These are phyloP conservation scores for Agrotis puta DNA, from an alignment of 2,888 invertebrate genomes.

Conservation along the genomic window DNA sequence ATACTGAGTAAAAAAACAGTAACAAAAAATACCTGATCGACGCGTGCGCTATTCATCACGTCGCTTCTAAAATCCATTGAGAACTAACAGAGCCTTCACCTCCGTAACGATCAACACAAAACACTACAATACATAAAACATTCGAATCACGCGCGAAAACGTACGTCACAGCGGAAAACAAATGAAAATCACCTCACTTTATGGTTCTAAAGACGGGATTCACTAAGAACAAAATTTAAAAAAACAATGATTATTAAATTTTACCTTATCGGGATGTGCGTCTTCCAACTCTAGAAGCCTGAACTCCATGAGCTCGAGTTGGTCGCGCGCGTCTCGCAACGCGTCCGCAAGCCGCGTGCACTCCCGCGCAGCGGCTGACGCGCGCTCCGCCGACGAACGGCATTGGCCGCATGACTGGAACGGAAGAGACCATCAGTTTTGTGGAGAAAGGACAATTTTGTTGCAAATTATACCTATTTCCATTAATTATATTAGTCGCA, in stretches of 20 bases:
- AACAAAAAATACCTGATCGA: conserved; percentile 32
- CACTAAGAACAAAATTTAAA: not conserved
- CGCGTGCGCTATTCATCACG: conserved; percentile 29
- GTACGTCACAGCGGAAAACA: conserved; percentile 33
- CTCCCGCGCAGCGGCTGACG: conserved; percentile 85
- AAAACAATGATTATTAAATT: not conserved
- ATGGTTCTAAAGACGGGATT: conserved; percentile 6
- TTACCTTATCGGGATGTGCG: conserved; percentile 89
- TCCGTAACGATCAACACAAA: conserved; percentile 36
- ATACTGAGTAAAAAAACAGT: not conserved
- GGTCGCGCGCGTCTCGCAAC: conserved; percentile 94
- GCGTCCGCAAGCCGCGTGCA: conserved; percentile 92
- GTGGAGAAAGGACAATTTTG: conserved; percentile 22
- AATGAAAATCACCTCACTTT: conserved; percentile 32
- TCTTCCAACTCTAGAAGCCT: conserved; percentile 94
- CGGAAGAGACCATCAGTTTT: conserved; percentile 66
- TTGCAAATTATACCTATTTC: too few species aligned
- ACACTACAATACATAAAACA: conserved; percentile 30
- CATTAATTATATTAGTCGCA: too few species aligned
- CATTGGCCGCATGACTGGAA: conserved; percentile 87
- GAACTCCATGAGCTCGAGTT: conserved; percentile 95
- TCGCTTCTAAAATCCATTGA: conserved; percentile 39
- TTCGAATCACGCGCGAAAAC: conserved; percentile 54
- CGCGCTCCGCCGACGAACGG: conserved; percentile 85
- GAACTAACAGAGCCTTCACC: conserved; percentile 41